Base-by-base conservation (phyloP, 2,113 vertebrate genomes). In the Microtus oregoni region DNA sequence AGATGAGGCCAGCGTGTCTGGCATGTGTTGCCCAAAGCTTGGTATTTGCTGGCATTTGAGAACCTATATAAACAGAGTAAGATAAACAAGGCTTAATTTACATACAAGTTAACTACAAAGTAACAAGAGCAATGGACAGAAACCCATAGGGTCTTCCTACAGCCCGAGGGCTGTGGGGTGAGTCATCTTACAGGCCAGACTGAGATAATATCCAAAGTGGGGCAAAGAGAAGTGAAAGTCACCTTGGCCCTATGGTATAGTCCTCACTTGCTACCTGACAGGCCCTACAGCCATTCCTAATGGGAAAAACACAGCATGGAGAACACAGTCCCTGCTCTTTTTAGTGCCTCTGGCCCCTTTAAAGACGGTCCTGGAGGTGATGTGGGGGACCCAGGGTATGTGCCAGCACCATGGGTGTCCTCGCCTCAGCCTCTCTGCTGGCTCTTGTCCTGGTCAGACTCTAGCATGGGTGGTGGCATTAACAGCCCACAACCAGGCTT, bases 211-310 rank as follows among this genome's bases (percentile, higher is more conserved):
- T 61, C 50, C 65, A 30, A 6, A 30, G 28, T n/a, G 44, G 28
- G 19, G 7, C 38, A 52, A 13, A 50, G 28, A 35, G 68, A 72
- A 30, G 28, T 0, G 2, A 17, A 12, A 50, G n/a, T 28, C 44
- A 3, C 32, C 1, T 0, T 0, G 0, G 26, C 26, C 73, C 3
- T 2, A 1, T 0, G 47, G 24, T 50, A 8, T 3, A 6, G n/a
- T 1, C 41, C n/a, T 5, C n/a, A 7, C 68, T 3, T 4, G 13
- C 61, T 55, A 13, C 0, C 3, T 5, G 70, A 70, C 47, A 88
- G 79, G 35, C 78, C 52, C 14, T 1, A 19, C 1, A 41, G 55
- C 28, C 63, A 28, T n/a, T 44, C 67, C 86, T 28, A 24, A 22
- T 0, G 8, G 58, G 72, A 73, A 75, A 76, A 50, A 26, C 13